phyloP scores from a whole-genome alignment of 2,113 vertebrate species.

The Gavialis gangeticus region DNA sequence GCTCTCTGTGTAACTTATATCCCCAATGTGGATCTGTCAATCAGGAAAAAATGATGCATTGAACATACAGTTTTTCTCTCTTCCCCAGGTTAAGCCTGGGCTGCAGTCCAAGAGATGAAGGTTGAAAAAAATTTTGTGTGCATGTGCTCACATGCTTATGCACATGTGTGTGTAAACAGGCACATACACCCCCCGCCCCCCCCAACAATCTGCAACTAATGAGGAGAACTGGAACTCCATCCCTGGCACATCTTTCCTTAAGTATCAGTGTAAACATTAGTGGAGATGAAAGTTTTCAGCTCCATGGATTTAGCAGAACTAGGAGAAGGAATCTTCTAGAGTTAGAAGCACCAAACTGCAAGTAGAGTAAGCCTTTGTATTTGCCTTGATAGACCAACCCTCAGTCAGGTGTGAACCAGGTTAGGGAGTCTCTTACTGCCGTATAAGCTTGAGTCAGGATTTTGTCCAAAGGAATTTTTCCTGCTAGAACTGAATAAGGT shows the following conservation, averaged over 20 bases:
- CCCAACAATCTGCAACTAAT: not conserved
- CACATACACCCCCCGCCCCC: rapidly evolving
- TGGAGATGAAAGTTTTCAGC: not conserved
- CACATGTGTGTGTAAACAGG: not conserved
- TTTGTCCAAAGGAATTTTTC: not conserved
- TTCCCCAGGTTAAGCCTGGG: too few relatives aligned
- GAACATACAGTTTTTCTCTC: not conserved
- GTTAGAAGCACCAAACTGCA: not conserved
- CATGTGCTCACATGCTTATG: too few relatives aligned
- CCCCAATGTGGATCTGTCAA: not conserved
- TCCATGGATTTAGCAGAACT: not conserved
- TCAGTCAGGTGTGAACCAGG: not conserved
- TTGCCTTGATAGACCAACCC: too few relatives aligned
- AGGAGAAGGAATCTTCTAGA: rapidly evolving
- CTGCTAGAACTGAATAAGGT: not conserved
- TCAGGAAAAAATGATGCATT: not conserved
- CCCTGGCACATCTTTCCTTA: not conserved
- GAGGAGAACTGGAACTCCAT: not conserved
- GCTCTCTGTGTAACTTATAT: not conserved
- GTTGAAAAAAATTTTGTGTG: too few relatives aligned
- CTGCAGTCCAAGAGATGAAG: too few relatives aligned
- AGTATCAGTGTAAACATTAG: too few relatives aligned
- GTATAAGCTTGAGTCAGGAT: not conserved
- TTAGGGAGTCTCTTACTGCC: not conserved
- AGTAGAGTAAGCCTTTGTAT: not conserved